Percentiles rank a stretch among this genome's conserved stretches.
Evolutionary conservation across 2,113 vertebrate species (phyloP).

Genomic region (Tapirus terrestris): DNA sequence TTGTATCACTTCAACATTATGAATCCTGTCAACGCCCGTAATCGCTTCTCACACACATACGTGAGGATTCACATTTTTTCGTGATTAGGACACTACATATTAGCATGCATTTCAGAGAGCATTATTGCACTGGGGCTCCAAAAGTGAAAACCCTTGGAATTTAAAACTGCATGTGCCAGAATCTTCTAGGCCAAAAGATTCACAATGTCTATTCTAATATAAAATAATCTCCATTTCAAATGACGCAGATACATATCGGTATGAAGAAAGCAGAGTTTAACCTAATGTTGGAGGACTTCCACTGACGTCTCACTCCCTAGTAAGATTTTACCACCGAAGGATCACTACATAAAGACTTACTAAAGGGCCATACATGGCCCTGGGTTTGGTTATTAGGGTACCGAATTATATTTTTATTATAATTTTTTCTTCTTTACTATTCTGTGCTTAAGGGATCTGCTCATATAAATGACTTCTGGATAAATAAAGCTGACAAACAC

Average conservation of each 20-base stretch:
- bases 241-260: conserved; percentile 38
- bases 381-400: conserved; percentile 59
- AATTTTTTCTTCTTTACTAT: conserved; percentile 69
- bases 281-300: neutral
- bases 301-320: neutral
- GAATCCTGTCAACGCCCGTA: neutral
- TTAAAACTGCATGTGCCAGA: neutral
- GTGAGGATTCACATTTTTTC: conserved; percentile 44
- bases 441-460: conserved; percentile 61
- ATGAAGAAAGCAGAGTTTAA: conserved; percentile 44
- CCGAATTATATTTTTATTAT: conserved; percentile 62
- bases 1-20: conserved; percentile 21
- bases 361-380: conserved; percentile 46
- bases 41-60: neutral
- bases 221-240: conserved; percentile 42
- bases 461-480: conserved; percentile 63
- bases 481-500: conserved; percentile 79
- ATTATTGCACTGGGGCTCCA: neutral
- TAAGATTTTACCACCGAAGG: conserved; percentile 49
- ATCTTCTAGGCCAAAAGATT: conserved; percentile 37
- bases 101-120: neutral
- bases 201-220: neutral
- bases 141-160: neutral
- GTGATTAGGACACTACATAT: conserved; percentile 3
- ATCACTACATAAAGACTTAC: conserved; percentile 49